phyloP scores from a whole-genome alignment of 1,140 invertebrate genomes.

The Holotrichia oblita region DNA sequence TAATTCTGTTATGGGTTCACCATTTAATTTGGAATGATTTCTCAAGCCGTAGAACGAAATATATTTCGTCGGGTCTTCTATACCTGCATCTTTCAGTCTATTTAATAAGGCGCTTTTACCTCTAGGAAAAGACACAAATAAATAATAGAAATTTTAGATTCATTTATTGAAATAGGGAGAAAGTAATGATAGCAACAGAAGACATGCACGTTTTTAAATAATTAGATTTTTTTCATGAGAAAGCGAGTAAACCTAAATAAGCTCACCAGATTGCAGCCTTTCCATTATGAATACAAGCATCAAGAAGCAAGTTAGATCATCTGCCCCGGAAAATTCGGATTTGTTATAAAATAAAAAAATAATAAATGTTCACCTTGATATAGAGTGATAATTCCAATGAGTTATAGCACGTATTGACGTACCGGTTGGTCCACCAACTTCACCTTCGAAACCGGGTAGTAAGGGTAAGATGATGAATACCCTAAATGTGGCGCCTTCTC shows the following conservation, averaged over 20 bases:
- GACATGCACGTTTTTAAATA: no score
- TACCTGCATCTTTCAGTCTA: conserved; percentile 74
- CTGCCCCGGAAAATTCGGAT: neutral
- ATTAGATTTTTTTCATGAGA: no score
- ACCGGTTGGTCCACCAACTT: conserved; percentile 90
- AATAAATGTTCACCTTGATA: conserved; percentile 65
- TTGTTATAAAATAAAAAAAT: neutral
- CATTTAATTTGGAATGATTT: conserved; percentile 84
- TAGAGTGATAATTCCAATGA: conserved; percentile 98
- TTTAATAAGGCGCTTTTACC: conserved; percentile 78
- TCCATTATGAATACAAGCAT: neutral
- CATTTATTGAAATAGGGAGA: neutral
- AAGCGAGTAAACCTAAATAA: neutral
- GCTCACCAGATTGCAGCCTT: conserved; percentile 3
- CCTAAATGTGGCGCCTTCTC: conserved; percentile 79
- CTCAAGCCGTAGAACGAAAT: conserved; percentile 95
- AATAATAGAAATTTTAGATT: neutral
- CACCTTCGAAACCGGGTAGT: conserved; percentile 95
- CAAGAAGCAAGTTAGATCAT: conserved; percentile 26
- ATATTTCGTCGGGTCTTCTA: conserved; percentile 87
- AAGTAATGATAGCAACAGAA: no score
- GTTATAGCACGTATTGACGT: conserved; percentile 92
- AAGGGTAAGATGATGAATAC: conserved; percentile 96
- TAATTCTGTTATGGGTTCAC: conserved; percentile 88
- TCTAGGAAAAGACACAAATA: conserved; percentile 60